Evolutionary conservation across 2,888 invertebrate species (phyloP), one percentile per base, ranked within the genome.

Genomic region (Mantis religiosa): DNA sequence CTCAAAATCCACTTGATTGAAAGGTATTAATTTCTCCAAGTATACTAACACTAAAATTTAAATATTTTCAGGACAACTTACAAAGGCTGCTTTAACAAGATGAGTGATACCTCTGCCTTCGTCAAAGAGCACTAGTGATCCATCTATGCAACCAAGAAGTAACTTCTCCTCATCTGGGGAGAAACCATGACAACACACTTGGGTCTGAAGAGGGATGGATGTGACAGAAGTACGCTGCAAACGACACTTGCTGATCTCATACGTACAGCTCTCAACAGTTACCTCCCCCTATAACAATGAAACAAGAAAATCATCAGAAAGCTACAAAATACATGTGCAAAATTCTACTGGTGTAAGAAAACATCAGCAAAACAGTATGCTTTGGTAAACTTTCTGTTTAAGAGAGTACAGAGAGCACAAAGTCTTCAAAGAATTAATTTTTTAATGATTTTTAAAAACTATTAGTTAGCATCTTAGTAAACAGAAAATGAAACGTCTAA

Each of bases 71-170:
- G 12, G 34, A 9, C 8, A 30, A 94, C 96, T 95, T 93, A 98
- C 98, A 94, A 98, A 97, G 89, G 97, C 96, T 89, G 97, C 96
- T 93, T 97, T 96, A 6, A 96, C 95, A 28, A 96, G 95, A 92
- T 96, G 96, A 8, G 97, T 97, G 0, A 96, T 94, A 85, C 97
- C 97, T 90, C 96, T 95, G 41, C 94, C 94, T 89, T 96, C 95
- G 93, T 98, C 97, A 91, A 97, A 95, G 34, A 98, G 93, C 83
- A 97, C 97, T 90, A 98, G 93, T 4, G 97, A 96, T 8, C 97
- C 97, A 93, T 98, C 98, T 87, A 97, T 96, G 92, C 98, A 98
- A 14, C 97, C 97, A 84, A 97, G 93, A 41, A 98, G 93, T 14
- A 98, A 93, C 91, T 96, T 96, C 91, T 96, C 95, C 92, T 96